Percentiles rank a stretch among this genome's conserved stretches.
Conservation (phyloP, 2,797 vertebrate genomes). For the Macrochelys suwanniensis region DNA sequence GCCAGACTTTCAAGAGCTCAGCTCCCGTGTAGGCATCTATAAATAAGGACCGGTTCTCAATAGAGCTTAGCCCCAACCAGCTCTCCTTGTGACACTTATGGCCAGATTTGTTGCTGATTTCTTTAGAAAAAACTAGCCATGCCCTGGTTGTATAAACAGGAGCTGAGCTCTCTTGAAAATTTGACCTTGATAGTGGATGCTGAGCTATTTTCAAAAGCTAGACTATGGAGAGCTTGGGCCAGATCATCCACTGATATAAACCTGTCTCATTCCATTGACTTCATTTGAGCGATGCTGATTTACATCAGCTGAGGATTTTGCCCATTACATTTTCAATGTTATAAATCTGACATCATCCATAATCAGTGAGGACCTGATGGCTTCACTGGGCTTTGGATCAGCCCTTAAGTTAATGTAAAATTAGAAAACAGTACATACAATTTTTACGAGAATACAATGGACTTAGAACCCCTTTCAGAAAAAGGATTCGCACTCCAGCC, state of each 20-base stretch:
- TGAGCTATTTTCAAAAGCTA: no score
- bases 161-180: background rate
- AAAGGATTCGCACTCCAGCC: no score
- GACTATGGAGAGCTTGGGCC: background rate
- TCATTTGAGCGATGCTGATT: background rate
- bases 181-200: no score
- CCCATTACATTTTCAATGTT: background rate
- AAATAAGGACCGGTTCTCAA: no score
- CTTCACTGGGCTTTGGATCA: background rate
- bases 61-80: no score
- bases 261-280: background rate
- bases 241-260: background rate
- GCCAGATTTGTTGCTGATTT: no score
- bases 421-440: background rate
- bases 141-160: background rate
- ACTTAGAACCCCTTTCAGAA: background rate
- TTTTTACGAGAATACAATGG: background rate
- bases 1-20: no score
- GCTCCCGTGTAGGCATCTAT: no score
- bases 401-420: background rate
- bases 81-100: no score
- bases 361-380: background rate
- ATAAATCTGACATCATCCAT: background rate
- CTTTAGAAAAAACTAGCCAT: no score
- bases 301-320: background rate